Evolutionary conservation across 1,140 invertebrate species (phyloP), one percentile per base, ranked within the genome.

Genomic region (Dreissena polymorpha): DNA sequence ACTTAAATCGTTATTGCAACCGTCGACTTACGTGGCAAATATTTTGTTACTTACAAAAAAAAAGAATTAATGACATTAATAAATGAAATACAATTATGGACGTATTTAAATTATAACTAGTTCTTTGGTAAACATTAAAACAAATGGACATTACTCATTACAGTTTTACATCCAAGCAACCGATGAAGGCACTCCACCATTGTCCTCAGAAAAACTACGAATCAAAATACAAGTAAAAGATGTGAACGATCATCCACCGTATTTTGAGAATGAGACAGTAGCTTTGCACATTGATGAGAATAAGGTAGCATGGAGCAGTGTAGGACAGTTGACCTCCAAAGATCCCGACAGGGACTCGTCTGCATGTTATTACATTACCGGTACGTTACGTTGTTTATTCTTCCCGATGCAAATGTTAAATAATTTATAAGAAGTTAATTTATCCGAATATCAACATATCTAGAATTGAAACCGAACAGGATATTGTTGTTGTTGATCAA

Each of bases 131-230:
- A 39, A 39, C 39, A 2, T 5, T 39, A 5, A 60, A 60, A 23
- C 16, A 60, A 60, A 6, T 60, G 2, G 10, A 60, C 21, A 6
- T 60, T 60, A n/a, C 21, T 23, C 16, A 6, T 60, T 60, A 39
- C 51, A 80, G 78, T 80, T 80, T 65, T 68, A 64, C 10, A 21
- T 80, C 18, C 78, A 80, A 72, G 78, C 67, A 16, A 80, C 78
- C 6, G 78, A 80, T 25, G 49, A 39, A 16, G 78, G 78, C 23
- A 18, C 39, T 25, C 78, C 78, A 64, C 10, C 69, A 25, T 39
- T 63, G 12, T 64, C 68, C 5, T 80, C 78, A 5, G 78, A 80
- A 0, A 72, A 60, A 64, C 13, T 21, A 50, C 49, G 39, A 16
- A 65, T 80, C 0, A 80, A 68, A 27, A 39, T 80, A 2, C 14